Evolutionary conservation across 2,888 invertebrate genomes (phyloP), one percentile per base, ranked within the genome.

Genomic region (Eilema caniola): DNA sequence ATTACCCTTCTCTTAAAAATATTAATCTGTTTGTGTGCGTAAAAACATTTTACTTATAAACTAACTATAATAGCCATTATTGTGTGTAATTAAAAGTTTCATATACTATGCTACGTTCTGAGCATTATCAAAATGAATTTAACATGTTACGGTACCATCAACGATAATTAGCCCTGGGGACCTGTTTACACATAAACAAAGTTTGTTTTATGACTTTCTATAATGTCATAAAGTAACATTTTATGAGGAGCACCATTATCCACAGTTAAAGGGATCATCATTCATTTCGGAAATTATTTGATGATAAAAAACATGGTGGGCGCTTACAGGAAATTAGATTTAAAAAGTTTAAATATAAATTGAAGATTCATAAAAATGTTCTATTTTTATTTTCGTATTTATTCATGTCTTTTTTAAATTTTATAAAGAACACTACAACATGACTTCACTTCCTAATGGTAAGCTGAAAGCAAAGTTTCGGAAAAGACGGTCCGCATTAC

Each of bases 181-280:
- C 61, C 73, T 74, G 74, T 82, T 82, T 82, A 73, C 73, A 60
- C 71, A 65, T 71, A 76, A 79, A 78, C 81, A 78, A 81, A 82
- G 76, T 82, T 82, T 77, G 73, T 81, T 82, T 82, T 82, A 82
- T 67, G 83, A 81, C 73, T 78, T 79, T 24, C 69, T 70, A 78
- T 77, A 75, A 81, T 74, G 72, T 74, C 78, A 74, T 81, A 75
- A 82, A 82, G 73, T 75, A 73, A 73, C 72, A 69, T 82, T 82
- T 81, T 82, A 82, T 76, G 81, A 75, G 56, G 67, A 78, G 65
- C 65, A 61, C 75, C 76, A 78, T 81, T 82, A 82, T 82, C 74
- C 74, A 72, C 78, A 79, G 75, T 78, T 79, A 79, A 76, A 80
- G 72, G 76, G 76, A 78, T 73, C 76, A 72, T 80, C 74, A 78